Evolutionary conservation across 2,888 invertebrate species (phyloP).

Genomic region (Mythimna vitellina): DNA sequence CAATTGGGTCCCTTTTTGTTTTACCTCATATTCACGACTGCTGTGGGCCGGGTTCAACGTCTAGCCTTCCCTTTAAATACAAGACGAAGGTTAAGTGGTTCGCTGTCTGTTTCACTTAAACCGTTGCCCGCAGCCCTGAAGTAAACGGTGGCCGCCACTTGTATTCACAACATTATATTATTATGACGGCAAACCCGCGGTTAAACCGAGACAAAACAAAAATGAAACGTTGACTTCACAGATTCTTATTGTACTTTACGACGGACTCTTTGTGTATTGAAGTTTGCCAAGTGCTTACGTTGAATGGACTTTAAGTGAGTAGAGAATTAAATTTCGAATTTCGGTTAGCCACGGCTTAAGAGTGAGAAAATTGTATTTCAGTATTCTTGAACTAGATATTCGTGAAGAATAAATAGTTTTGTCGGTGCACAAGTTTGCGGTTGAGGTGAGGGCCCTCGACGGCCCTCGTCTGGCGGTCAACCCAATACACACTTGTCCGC

Average conservation of each 20-base stretch:
- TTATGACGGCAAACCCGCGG: constrained; percentile 74
- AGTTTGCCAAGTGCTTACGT: constrained; percentile 62
- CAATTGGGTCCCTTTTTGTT: constrained; percentile 63
- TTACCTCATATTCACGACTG: constrained; percentile 61
- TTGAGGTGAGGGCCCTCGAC: constrained; percentile 77
- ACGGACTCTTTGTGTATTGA: constrained; percentile 64
- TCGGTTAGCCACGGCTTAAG: constrained; percentile 38
- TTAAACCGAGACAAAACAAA: constrained; percentile 75
- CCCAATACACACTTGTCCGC: constrained; percentile 84
- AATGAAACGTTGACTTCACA: constrained; percentile 66
- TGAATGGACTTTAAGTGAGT: constrained; percentile 63
- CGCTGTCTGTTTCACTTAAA: constrained; percentile 87
- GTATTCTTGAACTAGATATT: constrained; percentile 65
- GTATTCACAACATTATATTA: constrained; percentile 79
- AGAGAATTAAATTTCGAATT: constrained; percentile 60
- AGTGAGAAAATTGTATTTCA: constrained; percentile 64
- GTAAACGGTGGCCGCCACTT: constrained; percentile 78
- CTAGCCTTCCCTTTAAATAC: constrained; percentile 83
- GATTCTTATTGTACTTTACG: constrained; percentile 70
- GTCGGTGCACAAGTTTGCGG: constrained; percentile 73
- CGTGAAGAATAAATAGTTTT: constrained; percentile 74
- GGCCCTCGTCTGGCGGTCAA: constrained; percentile 79
- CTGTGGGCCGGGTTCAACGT: constrained; percentile 76
- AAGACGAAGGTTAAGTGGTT: constrained; percentile 87
- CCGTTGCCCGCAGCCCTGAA: constrained; percentile 77